Conservation (phyloP, 2,113 vertebrate species). For the Chlamydotis undulata region DNA sequence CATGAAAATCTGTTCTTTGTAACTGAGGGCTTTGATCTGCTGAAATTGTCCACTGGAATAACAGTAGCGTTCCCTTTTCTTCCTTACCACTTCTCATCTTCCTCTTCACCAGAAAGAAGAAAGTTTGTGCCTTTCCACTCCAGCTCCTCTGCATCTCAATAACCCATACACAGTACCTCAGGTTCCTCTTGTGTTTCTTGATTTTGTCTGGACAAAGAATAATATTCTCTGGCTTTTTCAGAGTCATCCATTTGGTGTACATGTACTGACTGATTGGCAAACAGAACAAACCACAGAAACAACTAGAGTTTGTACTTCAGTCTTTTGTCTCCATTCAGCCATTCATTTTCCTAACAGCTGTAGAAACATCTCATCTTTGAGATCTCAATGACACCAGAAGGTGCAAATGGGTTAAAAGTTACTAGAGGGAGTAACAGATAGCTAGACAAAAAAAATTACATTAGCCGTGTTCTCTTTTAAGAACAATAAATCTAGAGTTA, state of each 20-base stretch:
- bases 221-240: neutral
- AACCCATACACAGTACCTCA: neutral
- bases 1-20: neutral
- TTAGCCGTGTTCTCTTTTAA: constrained; percentile 11
- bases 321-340: neutral
- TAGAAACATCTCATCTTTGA: neutral
- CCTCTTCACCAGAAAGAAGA: neutral
- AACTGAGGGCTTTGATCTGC: neutral
- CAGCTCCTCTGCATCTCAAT: neutral
- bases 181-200: neutral
- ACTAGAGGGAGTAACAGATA: neutral
- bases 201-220: neutral
- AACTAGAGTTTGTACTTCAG: neutral
- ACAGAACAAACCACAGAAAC: neutral
- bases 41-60: neutral
- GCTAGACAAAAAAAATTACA: neutral
- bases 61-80: neutral
- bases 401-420: constrained; percentile 3
- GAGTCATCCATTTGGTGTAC: neutral
- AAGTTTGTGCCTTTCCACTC: neutral
- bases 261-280: neutral
- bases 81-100: neutral
- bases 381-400: neutral
- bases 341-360: neutral
- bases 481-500: constrained; percentile 2